phyloP scores from a whole-genome alignment of 2,797 vertebrate genomes.

The Spondyliosoma cantharus region DNA sequence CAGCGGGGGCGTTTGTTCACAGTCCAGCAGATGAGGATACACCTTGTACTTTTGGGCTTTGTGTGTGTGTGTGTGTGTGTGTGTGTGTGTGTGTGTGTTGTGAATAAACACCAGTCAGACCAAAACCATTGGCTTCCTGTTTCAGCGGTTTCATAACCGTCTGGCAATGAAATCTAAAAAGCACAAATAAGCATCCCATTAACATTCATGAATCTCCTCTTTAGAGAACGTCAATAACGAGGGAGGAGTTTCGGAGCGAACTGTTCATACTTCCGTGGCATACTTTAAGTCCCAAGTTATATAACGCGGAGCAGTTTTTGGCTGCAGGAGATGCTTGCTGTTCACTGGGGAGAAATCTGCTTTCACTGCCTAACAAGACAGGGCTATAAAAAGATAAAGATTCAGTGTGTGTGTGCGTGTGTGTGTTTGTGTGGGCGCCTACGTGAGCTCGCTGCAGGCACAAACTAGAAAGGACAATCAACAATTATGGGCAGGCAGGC shows the following conservation, averaged over 20 bases:
- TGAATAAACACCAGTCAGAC: slow-evolving; percentile 19
- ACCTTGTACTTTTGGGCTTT: slow-evolving; percentile 17
- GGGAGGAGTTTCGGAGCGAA: slow-evolving; percentile 4
- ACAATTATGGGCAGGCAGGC: slow-evolving; percentile 62
- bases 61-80: background rate
- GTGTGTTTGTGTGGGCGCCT: slow-evolving; percentile 22
- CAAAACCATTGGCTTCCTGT: slow-evolving; percentile 35
- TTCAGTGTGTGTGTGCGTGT: slow-evolving; percentile 32
- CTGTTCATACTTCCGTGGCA: slow-evolving; percentile 39
- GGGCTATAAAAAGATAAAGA: slow-evolving; percentile 71
- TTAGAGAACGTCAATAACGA: slow-evolving; percentile 11
- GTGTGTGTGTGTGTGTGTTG: background rate
- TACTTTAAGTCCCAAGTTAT: slow-evolving; percentile 57
- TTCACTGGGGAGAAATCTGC: slow-evolving; percentile 69
- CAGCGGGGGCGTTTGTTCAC: background rate
- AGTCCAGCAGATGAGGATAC: slow-evolving; percentile 26
- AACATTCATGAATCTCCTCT: slow-evolving; percentile 19
- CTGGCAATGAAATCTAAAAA: slow-evolving; percentile 2
- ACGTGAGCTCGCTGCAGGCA: slow-evolving; percentile 52
- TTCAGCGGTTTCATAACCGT: slow-evolving; percentile 14
- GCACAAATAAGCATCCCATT: slow-evolving; percentile 5
- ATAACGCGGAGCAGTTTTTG: slow-evolving; percentile 59
- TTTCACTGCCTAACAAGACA: slow-evolving; percentile 69
- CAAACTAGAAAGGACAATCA: slow-evolving; percentile 68
- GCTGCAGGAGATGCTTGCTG: slow-evolving; percentile 69